Evolutionary conservation across 2,113 vertebrate species (phyloP).

Genomic region (Okapia johnstoni): DNA sequence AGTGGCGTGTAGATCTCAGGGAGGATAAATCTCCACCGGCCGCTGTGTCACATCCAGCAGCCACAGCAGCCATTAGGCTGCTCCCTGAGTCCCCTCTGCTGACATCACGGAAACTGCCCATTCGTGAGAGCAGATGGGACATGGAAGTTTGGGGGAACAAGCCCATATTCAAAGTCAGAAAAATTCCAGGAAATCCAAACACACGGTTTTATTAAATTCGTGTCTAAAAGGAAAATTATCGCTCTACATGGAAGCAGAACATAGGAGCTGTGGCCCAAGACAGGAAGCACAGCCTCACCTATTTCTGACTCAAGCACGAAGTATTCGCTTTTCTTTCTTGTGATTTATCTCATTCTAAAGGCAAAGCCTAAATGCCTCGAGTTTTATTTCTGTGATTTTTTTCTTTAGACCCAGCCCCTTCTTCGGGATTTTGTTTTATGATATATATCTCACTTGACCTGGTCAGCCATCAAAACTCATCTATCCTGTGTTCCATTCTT

Average conservation of each 20-base stretch:
- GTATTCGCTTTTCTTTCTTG: background rate
- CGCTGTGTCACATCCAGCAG: background rate
- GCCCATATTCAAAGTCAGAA: background rate
- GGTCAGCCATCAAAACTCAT: background rate
- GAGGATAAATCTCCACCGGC: background rate
- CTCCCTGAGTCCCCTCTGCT: fast-evolving
- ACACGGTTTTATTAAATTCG: conserved; percentile 13
- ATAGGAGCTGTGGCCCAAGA: background rate
- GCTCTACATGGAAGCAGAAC: background rate
- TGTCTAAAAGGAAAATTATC: conserved; percentile 9
- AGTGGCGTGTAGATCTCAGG: fast-evolving
- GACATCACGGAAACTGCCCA: background rate
- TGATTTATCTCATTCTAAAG: background rate
- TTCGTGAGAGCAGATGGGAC: background rate
- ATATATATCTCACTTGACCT: background rate
- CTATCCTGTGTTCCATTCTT: background rate
- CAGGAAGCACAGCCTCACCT: background rate
- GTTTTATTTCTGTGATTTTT: background rate
- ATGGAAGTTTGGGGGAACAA: background rate
- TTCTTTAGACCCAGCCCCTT: background rate
- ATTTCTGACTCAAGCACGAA: background rate
- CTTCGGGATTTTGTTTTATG: background rate
- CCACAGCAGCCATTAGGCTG: fast-evolving
- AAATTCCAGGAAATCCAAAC: conserved; percentile 38
- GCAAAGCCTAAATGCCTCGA: background rate